Evolutionary conservation across 2,888 invertebrate species (phyloP), one percentile per base, ranked within the genome.

Genomic region (Gortyna flavago): DNA sequence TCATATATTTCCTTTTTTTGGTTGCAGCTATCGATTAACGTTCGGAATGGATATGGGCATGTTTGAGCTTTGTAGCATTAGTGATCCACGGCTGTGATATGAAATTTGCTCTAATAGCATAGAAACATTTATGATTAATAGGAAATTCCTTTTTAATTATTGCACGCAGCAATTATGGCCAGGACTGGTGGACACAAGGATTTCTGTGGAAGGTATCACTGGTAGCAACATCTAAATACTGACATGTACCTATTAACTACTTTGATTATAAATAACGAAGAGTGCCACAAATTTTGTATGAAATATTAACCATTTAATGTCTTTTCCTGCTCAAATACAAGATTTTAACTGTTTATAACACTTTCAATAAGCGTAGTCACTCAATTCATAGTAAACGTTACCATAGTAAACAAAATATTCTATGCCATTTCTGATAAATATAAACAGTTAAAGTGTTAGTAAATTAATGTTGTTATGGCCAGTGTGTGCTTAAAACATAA

Each of bases 121-220:
- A 90, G 85, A 86, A 84, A 89, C 88, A 79, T 73, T 79, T 87
- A 87, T 89, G 86, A 92, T 93, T 94, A 94, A 95, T 95, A 94
- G 93, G 92, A 90, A 89, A 89, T 91, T 90, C 92, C 85, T 91
- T 93, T 93, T 93, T 93, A 89, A 94, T 95, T 92, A 95, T 96
- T 96, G 94, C 96, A 96, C 94, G 96, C 96, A 96, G 96, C 96
- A 95, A 95, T 89, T 96, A 89, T 96, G 97, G 97, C 96, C 96
- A 88, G 97, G 97, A 95, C 95, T 97, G 91, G 97, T 97, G 94
- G 97, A 97, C 93, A 97, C 97, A 88, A 95, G 97, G 93, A 97
- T 97, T 95, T 97, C 97, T 89, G 97, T 97, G 91, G 97, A 97
- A 95, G 97, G 97, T 95, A 97, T 97, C 93, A 97, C 97, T 86